Conservation (phyloP, 2,113 vertebrate species). For the Calypte anna region DNA sequence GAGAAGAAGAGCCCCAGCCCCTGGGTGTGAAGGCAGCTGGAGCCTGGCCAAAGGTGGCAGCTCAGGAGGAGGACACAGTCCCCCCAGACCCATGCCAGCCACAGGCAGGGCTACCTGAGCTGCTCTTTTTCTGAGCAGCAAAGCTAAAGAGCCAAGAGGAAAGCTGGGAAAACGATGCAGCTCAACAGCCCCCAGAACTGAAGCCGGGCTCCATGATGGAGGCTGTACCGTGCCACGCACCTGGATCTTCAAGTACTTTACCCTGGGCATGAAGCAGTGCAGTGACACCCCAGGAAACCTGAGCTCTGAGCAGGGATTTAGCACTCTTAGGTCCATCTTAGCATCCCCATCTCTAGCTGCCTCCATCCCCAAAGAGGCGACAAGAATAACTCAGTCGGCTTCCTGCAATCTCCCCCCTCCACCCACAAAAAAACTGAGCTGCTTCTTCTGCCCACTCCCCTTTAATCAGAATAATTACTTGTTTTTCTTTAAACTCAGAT, state of each 20-base stretch:
- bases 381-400: slow-evolving; percentile 32
- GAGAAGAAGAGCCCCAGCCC: not conserved
- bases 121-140: not conserved
- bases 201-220: not conserved
- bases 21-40: not conserved
- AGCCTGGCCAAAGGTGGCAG: not conserved
- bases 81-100: not conserved
- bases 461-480: slow-evolving; percentile 73
- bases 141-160: not conserved
- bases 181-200: not conserved
- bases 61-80: not conserved
- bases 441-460: slow-evolving; percentile 58
- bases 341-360: not conserved
- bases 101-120: not conserved
- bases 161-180: accelerated
- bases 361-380: slow-evolving; percentile 3
- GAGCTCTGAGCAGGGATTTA: not conserved
- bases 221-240: not conserved
- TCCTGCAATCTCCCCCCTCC: slow-evolving; percentile 33
- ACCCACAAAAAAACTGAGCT: slow-evolving; percentile 54
- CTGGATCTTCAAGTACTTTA: not conserved
- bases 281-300: not conserved
- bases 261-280: not conserved
- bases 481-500: slow-evolving; percentile 70
- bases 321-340: not conserved